These are phyloP conservation scores for Eupithecia subumbrata DNA, from an alignment of 2,888 invertebrate genomes.

Conservation along the genomic window DNA sequence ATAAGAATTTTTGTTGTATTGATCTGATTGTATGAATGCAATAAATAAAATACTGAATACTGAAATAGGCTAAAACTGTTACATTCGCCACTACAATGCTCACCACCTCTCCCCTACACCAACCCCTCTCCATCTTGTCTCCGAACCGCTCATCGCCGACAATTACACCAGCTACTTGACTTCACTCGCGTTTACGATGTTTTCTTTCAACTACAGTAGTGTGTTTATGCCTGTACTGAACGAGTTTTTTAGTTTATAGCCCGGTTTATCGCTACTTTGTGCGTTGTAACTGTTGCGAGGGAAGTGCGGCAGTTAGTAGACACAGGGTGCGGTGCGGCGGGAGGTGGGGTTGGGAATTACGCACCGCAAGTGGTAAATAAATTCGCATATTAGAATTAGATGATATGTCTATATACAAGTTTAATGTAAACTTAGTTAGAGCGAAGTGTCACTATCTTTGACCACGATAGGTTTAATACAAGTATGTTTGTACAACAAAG, in stretches of 20 bases:
- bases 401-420: too few species aligned
- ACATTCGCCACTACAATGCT: background rate
- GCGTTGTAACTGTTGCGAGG: conserved; percentile 54
- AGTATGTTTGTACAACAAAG: too few species aligned
- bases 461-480: too few species aligned
- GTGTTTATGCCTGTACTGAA: conserved; percentile 69
- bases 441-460: too few species aligned
- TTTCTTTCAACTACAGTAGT: conserved; percentile 70
- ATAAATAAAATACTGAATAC: too few species aligned
- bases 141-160: conserved; percentile 44
- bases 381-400: background rate
- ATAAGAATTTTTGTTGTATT: too few species aligned
- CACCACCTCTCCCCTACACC: background rate
- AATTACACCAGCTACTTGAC: conserved; percentile 56
- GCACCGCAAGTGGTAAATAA: background rate
- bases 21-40: too few species aligned
- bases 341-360: background rate
- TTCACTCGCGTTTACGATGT: conserved; percentile 73
- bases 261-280: conserved; percentile 64
- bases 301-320: conserved; percentile 44
- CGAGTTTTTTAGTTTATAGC: conserved; percentile 75
- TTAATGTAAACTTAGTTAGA: too few species aligned
- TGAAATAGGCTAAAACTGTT: too few species aligned
- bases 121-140: conserved; percentile 8
- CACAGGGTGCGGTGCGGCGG: conserved; percentile 25